A percentile compares a stretch with the other conserved stretches of the same genome.
Conservation (phyloP, 2,888 invertebrate genomes). For the Arrhopalites spinosus region DNA sequence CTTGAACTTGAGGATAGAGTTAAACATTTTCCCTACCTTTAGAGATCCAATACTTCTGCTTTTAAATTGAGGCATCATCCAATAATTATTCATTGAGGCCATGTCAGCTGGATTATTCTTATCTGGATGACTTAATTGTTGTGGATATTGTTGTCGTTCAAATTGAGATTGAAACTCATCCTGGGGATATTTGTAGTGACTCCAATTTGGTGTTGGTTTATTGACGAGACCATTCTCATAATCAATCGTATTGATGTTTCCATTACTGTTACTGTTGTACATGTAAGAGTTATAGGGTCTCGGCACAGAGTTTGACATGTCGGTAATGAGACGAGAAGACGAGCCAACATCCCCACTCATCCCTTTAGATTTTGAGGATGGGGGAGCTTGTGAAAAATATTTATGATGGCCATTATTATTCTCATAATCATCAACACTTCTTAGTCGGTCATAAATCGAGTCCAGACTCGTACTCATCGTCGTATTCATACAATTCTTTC, state of each 20-base stretch:
- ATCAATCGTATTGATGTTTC: background rate
- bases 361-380: background rate
- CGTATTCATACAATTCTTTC: conserved; percentile 21
- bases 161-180: background rate
- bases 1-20: too few relatives aligned
- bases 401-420: background rate
- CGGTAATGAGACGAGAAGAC: conserved; percentile 7
- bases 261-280: conserved; percentile 1
- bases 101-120: conserved; percentile 1
- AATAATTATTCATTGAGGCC: conserved; percentile 7
- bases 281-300: conserved; percentile 7
- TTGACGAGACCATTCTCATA: conserved; percentile 8
- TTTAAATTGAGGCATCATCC: conserved; percentile 38
- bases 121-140: conserved; percentile 1
- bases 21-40: conserved; percentile 44
- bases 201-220: conserved; percentile 5
- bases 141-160: background rate
- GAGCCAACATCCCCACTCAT: background rate
- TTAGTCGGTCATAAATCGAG: conserved; percentile 55
- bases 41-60: conserved; percentile 51
- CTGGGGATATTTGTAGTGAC: conserved; percentile 14
- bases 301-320: background rate
- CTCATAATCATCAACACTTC: conserved; percentile 25
- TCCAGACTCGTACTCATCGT: conserved; percentile 47
- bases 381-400: background rate